A percentile compares a stretch with the other conserved stretches of the same genome.
phyloP scores from a whole-genome alignment of 2,888 invertebrate genomes.

The Eustalomyia histrio region DNA sequence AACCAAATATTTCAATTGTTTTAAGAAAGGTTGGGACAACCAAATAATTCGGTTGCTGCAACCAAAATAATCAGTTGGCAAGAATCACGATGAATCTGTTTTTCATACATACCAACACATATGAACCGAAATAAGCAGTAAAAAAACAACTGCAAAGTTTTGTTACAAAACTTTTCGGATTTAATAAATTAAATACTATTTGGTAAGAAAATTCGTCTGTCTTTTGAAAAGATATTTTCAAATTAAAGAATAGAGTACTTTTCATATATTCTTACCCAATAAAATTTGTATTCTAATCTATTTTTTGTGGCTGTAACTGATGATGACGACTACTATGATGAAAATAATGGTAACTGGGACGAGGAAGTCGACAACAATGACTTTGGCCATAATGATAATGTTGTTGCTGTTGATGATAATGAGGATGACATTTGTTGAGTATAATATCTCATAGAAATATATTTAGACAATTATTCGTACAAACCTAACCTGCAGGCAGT shows the following conservation, averaged over 20 bases:
- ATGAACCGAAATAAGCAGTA: no score
- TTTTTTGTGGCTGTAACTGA: slow-evolving; percentile 3
- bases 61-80: not conserved
- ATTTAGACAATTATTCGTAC: slow-evolving; percentile 58
- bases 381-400: slow-evolving; percentile 48
- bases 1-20: no score
- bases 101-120: no score
- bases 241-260: not conserved
- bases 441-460: slow-evolving; percentile 63
- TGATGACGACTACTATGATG: slow-evolving; percentile 14
- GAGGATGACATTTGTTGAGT: slow-evolving; percentile 61
- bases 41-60: not conserved
- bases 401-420: slow-evolving; percentile 37
- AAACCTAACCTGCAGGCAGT: slow-evolving; percentile 64
- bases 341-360: slow-evolving; percentile 31
- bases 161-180: no score
- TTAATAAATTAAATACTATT: no score
- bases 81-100: not conserved
- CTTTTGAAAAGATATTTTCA: no score
- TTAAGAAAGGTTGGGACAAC: no score
- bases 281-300: not conserved
- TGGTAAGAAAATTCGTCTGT: no score
- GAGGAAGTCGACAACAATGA: slow-evolving; percentile 51
- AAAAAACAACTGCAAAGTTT: no score
- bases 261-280: not conserved